A percentile compares a stretch with the other conserved stretches of the same genome.
Conservation (phyloP, 64 coral and sea anemone species). For the Montipora capricornis region DNA sequence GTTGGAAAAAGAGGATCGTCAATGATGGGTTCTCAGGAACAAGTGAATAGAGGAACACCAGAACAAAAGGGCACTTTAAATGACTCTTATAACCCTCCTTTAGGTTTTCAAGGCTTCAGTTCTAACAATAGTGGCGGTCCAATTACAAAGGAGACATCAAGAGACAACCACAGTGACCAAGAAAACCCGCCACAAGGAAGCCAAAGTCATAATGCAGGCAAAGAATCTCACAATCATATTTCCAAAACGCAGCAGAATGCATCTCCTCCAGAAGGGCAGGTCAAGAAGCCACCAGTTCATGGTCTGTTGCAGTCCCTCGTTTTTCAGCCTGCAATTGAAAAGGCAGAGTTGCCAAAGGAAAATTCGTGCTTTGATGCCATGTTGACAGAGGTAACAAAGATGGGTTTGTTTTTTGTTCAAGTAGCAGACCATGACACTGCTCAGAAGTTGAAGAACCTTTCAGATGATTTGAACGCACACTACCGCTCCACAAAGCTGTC, state of each 20-base stretch:
- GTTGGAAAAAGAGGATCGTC: neutral
- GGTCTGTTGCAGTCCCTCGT: slow-evolving; percentile 5
- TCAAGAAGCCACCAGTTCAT: neutral
- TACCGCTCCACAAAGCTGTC: neutral
- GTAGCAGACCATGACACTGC: slow-evolving; percentile 18
- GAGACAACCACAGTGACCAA: slow-evolving; percentile 7
- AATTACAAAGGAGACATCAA: neutral
- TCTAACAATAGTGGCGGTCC: neutral
- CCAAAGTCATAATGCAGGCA: neutral
- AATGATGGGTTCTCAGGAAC: neutral
- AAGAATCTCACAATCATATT: neutral
- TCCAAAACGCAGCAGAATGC: neutral
- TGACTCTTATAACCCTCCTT: neutral
- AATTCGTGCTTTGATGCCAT: slow-evolving; percentile 36
- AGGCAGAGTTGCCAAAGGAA: slow-evolving; percentile 22
- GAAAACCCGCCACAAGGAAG: neutral
- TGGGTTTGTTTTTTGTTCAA: slow-evolving; percentile 52
- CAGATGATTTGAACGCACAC: slow-evolving; percentile 34
- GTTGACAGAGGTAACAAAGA: slow-evolving; percentile 36
- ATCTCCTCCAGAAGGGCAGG: neutral
- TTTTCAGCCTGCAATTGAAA: slow-evolving; percentile 20
- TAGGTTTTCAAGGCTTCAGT: neutral
- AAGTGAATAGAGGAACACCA: neutral
- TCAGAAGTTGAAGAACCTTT: slow-evolving; percentile 12
- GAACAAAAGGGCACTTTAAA: neutral